Conservation (phyloP, 2,113 vertebrate genomes). For the Tylochromis polylepis region DNA sequence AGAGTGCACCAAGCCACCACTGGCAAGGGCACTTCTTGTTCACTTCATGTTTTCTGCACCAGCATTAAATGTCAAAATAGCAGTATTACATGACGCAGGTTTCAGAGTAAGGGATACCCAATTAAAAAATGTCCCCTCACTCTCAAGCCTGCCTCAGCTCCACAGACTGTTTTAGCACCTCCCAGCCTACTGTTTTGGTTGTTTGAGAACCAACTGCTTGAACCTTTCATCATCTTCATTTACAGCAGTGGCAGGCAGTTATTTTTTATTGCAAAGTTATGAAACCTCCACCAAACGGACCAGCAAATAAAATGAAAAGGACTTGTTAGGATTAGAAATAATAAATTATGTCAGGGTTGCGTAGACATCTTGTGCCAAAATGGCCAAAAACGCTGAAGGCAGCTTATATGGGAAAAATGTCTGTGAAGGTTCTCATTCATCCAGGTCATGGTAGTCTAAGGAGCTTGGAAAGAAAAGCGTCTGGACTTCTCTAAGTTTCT, state of each 20-base stretch:
- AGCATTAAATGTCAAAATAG: background rate
- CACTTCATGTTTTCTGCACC: background rate
- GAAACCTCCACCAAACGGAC: background rate
- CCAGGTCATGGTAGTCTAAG: no score
- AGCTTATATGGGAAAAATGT: background rate
- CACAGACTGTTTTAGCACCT: background rate
- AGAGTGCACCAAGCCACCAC: background rate
- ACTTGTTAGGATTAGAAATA: background rate
- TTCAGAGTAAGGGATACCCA: background rate
- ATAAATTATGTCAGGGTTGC: no score
- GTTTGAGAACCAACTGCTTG: background rate
- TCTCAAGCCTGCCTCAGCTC: background rate
- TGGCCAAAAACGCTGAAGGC: background rate
- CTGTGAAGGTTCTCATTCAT: no score
- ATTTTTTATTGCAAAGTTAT: background rate
- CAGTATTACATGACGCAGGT: background rate
- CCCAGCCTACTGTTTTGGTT: background rate
- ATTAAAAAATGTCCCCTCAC: background rate
- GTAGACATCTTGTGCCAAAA: background rate
- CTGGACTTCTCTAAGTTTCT: no score
- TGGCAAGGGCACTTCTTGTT: background rate
- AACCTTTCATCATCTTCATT: background rate
- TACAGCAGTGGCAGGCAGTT: background rate
- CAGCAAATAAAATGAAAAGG: background rate
- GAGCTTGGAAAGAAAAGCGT: no score